Percentiles rank a stretch among this genome's conserved stretches.
phyloP scores from a whole-genome alignment of 1,140 invertebrate genomes.

The Bursaphelenchus mucronatus region DNA sequence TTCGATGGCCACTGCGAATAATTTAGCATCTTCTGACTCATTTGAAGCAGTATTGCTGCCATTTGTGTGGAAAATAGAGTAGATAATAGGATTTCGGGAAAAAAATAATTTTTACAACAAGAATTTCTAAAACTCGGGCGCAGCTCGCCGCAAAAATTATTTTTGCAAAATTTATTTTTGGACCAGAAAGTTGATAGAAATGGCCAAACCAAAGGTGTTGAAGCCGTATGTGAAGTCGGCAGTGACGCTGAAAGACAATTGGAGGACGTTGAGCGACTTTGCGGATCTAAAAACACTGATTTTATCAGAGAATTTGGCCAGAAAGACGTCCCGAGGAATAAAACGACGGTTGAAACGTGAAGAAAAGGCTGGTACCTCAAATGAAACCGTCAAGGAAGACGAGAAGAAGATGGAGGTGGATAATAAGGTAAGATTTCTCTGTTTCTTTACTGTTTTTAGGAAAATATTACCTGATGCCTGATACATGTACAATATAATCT shows the following conservation, averaged over 20 bases:
- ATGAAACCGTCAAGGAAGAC: neutral
- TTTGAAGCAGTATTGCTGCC: neutral
- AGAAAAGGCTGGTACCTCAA: neutral
- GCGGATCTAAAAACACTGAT: neutral
- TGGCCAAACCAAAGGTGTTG: constrained; percentile 3
- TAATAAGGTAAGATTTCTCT: too few relatives aligned
- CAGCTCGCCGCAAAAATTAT: neutral
- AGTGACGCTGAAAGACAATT: constrained; percentile 8
- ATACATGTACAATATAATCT: neutral
- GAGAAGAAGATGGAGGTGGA: constrained; percentile 10
- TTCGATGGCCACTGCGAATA: neutral
- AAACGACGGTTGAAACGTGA: constrained; percentile 9
- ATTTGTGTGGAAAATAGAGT: neutral
- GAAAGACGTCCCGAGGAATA: neutral
- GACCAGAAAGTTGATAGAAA: neutral
- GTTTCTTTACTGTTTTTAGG: constrained; percentile 2
- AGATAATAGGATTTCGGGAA: neutral
- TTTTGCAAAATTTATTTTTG: constrained; percentile 2
- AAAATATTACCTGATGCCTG: neutral
- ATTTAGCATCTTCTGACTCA: constrained; percentile 2
- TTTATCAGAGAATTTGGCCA: too few relatives aligned
- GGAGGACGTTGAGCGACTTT: neutral
- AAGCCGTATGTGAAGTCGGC: constrained; percentile 20
- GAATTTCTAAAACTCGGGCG: neutral
- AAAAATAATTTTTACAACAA: neutral